Base-by-base conservation (phyloP, 2,113 vertebrate species). In the Oreotrochilus melanogaster region DNA sequence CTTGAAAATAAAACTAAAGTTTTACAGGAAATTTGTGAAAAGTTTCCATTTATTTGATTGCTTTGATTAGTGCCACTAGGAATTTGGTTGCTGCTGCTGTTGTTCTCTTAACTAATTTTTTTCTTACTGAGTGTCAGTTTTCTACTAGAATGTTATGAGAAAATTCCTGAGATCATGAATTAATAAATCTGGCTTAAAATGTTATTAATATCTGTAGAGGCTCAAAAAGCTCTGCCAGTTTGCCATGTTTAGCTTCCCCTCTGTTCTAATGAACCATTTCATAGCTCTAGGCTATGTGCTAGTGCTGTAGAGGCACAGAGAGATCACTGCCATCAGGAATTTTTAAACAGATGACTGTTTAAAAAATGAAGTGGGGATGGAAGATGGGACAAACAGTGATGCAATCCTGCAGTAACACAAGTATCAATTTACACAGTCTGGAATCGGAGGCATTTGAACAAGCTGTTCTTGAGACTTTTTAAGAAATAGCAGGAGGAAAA, bases 251-350 rank as follows among this genome's bases (percentile, higher is more conserved):
- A 66, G 47, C 43, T 74, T 93, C 43, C 54, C 33, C 43, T 86
- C 56, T 4, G 3, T 88, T 92, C 51, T 54, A 56, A 82, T 5
- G 5, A 91, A 81, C 54, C 42, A 33, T 58, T 93, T 71, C 28
- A 6, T 80, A 90, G 96, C 96, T 88, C 33, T 47, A 51, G 94
- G 88, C 88, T 83, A 33, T 70, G 56, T 83, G 64, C 31, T 94
- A 24, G 47, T 89, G 58, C 50, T 90, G 64, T 58, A 66, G 37
- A 86, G 51, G 43, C 58, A 35, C 35, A 73, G 75, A 69, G 79
- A 51, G 58, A 93, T 86, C 66, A 31, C 70, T 76, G 72, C 64
- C 67, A 83, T 90, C 91, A 90, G 79, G 75, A 88, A 78, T 86
- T 73, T 90, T 76, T 79, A 58, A 88, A 76, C 47, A 83, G 75